These are phyloP conservation scores for Passer domesticus DNA, from an alignment of 2,113 vertebrate species.

Conservation along the genomic window DNA sequence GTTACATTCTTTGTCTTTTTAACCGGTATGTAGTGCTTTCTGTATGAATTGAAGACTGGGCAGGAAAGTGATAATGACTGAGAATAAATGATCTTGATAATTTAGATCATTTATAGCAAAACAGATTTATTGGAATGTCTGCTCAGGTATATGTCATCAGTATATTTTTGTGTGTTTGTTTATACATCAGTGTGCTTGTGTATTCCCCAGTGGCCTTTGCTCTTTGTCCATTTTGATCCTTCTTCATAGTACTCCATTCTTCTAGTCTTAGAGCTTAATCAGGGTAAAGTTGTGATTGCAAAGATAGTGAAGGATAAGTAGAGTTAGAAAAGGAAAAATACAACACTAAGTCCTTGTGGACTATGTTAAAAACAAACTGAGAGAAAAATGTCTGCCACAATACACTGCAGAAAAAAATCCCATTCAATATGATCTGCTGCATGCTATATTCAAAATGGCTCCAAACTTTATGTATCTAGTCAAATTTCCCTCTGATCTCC, in stretches of 20 bases:
- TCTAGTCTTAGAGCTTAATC: background rate
- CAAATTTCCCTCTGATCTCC: background rate
- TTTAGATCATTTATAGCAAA: background rate
- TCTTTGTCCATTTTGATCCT: background rate
- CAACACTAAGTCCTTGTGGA: background rate
- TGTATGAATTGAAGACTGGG: background rate
- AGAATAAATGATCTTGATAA: background rate
- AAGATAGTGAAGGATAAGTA: background rate
- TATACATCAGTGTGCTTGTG: too few species aligned
- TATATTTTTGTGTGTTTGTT: background rate
- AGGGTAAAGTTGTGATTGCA: background rate
- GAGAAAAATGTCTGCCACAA: background rate
- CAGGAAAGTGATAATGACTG: background rate
- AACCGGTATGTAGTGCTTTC: background rate
- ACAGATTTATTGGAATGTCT: background rate
- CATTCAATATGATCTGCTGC: background rate
- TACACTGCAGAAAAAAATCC: fast-evolving
- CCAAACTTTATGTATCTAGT: background rate
- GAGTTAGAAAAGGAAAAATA: background rate
- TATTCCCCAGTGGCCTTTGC: fast-evolving
- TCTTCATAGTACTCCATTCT: background rate
- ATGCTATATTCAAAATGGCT: fast-evolving
- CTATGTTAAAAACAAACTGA: background rate
- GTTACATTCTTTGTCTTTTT: background rate
- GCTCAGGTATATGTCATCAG: background rate